Evolutionary conservation across 2,797 vertebrate genomes (phyloP).

Genomic region (Sebastes aleutianus): DNA sequence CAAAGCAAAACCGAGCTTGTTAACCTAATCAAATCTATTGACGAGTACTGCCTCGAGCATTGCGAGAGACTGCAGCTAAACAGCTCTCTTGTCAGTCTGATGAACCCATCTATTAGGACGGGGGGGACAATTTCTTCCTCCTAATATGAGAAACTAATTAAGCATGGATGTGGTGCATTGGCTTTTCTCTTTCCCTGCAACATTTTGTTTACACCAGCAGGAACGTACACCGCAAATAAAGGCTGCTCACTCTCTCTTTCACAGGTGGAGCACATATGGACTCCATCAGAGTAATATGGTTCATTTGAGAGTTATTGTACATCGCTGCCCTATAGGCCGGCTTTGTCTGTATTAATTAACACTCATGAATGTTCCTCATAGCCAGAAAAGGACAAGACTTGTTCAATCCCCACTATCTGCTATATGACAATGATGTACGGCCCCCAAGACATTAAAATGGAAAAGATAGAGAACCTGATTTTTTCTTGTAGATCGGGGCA

Average conservation of each 20-base stretch:
- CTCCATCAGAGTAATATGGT: constrained; percentile 25
- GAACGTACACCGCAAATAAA: constrained; percentile 62
- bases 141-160: constrained; percentile 58
- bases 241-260: constrained; percentile 37
- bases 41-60: constrained; percentile 49
- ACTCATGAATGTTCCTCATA: constrained; percentile 39
- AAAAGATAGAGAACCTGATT: constrained; percentile 47
- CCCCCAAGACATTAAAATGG: constrained; percentile 53
- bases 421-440: constrained; percentile 62
- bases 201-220: constrained; percentile 60
- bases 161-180: constrained; percentile 36
- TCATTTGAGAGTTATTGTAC: constrained; percentile 46
- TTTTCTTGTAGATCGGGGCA: constrained; percentile 23
- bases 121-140: constrained; percentile 30
- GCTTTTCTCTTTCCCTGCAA: constrained; percentile 56
- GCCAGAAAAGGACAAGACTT: constrained; percentile 46
- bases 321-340: constrained; percentile 32
- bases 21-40: constrained; percentile 76
- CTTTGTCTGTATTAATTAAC: constrained; percentile 67
- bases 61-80: constrained; percentile 53
- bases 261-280: constrained; percentile 39
- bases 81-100: constrained; percentile 52
- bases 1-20: constrained; percentile 75
- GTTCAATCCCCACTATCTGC: constrained; percentile 45
- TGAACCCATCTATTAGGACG: constrained; percentile 42